phyloP scores from a whole-genome alignment of 2,797 vertebrate genomes.

The Brachymystax lenok region DNA sequence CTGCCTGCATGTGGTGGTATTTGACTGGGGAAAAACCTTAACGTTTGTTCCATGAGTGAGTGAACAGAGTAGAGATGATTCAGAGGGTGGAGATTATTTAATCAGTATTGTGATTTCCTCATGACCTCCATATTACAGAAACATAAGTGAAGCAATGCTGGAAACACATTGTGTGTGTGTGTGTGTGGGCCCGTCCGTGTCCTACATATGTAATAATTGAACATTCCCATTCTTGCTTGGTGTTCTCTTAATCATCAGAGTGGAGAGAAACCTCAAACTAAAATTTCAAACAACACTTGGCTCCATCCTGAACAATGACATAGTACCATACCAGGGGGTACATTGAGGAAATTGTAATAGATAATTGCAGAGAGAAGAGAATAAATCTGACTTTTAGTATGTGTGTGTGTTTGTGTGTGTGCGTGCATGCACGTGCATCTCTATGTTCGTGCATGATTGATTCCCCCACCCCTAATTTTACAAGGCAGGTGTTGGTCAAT shows the following conservation, averaged over 20 bases:
- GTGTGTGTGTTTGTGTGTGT: too few relatives aligned
- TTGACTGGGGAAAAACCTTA: slow-evolving; percentile 25
- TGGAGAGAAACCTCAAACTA: not conserved
- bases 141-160: slow-evolving; percentile 5
- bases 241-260: slow-evolving; percentile 2
- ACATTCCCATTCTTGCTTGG: not conserved
- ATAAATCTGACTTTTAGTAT: too few relatives aligned
- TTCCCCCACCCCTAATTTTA: too few relatives aligned
- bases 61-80: slow-evolving; percentile 28
- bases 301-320: not conserved
- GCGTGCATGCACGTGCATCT: too few relatives aligned
- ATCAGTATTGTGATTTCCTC: not conserved
- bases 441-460: too few relatives aligned
- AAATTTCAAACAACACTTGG: not conserved
- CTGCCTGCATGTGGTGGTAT: not conserved
- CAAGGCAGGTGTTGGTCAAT: too few relatives aligned
- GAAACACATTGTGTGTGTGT: not conserved
- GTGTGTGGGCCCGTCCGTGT: not conserved
- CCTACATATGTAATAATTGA: not conserved
- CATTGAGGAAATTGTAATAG: not conserved
- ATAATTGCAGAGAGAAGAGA: not conserved
- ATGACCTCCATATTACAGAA: not conserved
- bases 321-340: not conserved
- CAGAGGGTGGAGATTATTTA: slow-evolving; percentile 11
- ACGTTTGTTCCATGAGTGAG: slow-evolving; percentile 28